Evolutionary conservation across 64 coral and sea anemone species (phyloP).

Genomic region (Porites lutea): DNA sequence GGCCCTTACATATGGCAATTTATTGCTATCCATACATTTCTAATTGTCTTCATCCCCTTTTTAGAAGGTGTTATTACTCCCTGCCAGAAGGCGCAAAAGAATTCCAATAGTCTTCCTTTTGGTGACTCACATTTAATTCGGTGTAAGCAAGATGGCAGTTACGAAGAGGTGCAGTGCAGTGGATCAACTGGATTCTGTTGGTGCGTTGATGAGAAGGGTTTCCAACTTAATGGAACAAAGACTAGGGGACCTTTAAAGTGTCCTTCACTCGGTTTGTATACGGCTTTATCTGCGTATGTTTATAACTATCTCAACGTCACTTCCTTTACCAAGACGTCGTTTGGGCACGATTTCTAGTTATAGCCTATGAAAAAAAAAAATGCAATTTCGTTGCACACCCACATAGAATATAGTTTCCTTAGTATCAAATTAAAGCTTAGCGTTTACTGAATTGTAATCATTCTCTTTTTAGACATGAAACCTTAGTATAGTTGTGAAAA

Average conservation of each 20-base stretch:
- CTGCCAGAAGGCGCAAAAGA: constrained; percentile 26
- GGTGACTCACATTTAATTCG: constrained; percentile 36
- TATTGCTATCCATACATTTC: no score
- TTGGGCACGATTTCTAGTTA: no score
- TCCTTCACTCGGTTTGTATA: constrained; percentile 65
- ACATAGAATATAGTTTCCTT: no score
- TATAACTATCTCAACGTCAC: no score
- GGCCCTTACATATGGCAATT: no score
- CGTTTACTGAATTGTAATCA: no score
- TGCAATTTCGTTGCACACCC: no score
- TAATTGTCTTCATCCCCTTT: not conserved
- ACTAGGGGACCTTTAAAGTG: constrained; percentile 66
- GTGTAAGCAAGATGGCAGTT: constrained; percentile 79
- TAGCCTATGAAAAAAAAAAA: no score
- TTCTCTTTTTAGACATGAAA: no score
- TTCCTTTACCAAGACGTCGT: no score
- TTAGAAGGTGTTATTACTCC: not conserved
- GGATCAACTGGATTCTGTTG: constrained; percentile 75
- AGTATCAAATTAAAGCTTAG: no score
- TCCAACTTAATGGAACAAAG: constrained; percentile 46
- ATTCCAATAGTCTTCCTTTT: not conserved
- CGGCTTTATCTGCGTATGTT: not conserved
- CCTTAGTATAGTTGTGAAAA: no score
- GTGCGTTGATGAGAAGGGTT: constrained; percentile 77
- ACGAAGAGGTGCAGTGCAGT: constrained; percentile 76